Conservation (phyloP, 2,797 vertebrate genomes). For the Euphonia xanthogaster region DNA sequence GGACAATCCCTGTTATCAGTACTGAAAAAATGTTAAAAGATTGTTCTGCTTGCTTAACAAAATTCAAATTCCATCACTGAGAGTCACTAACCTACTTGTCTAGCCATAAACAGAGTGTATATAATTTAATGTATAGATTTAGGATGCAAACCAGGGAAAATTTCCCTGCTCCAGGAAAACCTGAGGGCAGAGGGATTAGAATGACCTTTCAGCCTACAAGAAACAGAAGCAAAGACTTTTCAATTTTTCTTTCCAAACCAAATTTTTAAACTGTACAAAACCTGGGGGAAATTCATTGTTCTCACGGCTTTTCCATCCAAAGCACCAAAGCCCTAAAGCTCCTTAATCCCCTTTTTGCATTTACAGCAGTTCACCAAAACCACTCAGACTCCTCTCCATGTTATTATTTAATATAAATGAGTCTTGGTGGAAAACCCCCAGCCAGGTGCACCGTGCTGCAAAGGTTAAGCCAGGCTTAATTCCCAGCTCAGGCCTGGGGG, state of each 20-base stretch:
- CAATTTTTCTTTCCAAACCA: not conserved
- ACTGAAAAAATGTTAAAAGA: not conserved
- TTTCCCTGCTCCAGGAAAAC: not conserved
- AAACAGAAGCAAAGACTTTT: not conserved
- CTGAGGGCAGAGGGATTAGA: not conserved
- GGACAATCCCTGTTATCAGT: not conserved
- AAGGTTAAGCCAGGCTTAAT: constrained; percentile 4
- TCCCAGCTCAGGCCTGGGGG: not conserved
- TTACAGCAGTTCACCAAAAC: not conserved
- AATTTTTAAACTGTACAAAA: not conserved
- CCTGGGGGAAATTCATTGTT: not conserved
- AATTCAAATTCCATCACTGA: not conserved
- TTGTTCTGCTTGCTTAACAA: not conserved
- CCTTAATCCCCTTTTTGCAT: not conserved
- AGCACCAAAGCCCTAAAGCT: not conserved
- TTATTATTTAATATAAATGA: not conserved
- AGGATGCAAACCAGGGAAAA: not conserved
- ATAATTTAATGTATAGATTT: not conserved
- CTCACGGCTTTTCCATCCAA: not conserved
- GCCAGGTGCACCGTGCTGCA: not conserved
- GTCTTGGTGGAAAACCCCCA: not conserved
- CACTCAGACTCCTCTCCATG: not conserved
- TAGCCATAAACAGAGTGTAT: not conserved
- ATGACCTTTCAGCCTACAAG: not conserved
- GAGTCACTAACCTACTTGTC: not conserved